phyloP scores from a whole-genome alignment of 2,888 invertebrate species.

The Apeira syringaria region DNA sequence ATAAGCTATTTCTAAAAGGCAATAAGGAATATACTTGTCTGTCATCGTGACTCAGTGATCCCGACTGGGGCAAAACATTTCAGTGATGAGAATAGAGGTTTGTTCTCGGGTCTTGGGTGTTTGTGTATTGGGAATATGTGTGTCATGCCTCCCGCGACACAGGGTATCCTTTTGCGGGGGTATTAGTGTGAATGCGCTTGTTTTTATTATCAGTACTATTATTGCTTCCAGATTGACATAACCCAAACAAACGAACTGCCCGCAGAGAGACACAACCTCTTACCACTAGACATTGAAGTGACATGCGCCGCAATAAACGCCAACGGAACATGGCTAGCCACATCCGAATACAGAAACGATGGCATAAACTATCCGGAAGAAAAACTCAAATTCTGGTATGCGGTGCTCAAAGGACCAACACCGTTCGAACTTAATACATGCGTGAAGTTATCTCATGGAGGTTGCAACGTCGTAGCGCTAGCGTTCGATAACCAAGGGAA shows the following conservation, averaged over 20 bases:
- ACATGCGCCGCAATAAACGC: slow-evolving; percentile 68
- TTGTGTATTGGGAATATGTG: too few species aligned
- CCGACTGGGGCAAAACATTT: too few species aligned
- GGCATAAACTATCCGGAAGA: slow-evolving; percentile 71
- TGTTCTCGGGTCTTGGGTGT: too few species aligned
- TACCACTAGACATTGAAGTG: slow-evolving; percentile 73
- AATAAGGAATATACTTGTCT: too few species aligned
- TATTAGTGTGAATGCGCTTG: too few species aligned
- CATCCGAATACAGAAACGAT: slow-evolving; percentile 73
- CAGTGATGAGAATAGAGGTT: too few species aligned
- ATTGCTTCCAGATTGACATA: slow-evolving; percentile 66
- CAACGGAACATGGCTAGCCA: slow-evolving; percentile 66
- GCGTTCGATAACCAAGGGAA: slow-evolving; percentile 61
- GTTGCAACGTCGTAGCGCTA: slow-evolving; percentile 64
- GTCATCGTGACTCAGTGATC: too few species aligned
- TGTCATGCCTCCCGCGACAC: too few species aligned
- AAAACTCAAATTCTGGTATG: slow-evolving; percentile 68
- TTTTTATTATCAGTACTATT: too few species aligned
- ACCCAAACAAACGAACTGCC: slow-evolving; percentile 70
- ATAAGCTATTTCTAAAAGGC: too few species aligned
- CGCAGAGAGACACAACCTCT: slow-evolving; percentile 62
- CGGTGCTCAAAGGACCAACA: slow-evolving; percentile 19
- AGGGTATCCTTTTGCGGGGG: too few species aligned
- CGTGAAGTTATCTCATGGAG: slow-evolving; percentile 72
- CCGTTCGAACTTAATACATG: slow-evolving; percentile 69